Evolutionary conservation across 2,888 invertebrate genomes (phyloP).

Genomic region (Eupeodes latifasciatus): DNA sequence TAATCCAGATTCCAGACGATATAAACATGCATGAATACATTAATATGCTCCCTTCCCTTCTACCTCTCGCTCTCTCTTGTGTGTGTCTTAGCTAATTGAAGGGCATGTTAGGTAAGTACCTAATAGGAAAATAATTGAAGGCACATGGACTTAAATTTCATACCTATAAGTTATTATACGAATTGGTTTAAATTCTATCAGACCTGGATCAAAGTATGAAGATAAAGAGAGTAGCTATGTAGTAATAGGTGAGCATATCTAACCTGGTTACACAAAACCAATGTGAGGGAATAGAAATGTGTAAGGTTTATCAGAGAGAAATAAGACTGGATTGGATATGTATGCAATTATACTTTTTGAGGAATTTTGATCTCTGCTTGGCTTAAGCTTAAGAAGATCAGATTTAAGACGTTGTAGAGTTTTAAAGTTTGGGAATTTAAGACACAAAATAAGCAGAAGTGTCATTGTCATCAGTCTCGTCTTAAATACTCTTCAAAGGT

Average conservation of each 20-base stretch:
- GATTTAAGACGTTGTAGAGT: not conserved
- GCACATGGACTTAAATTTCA: constrained; percentile 70
- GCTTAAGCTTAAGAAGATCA: not conserved
- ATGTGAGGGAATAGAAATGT: not conserved
- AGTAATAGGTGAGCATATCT: not conserved
- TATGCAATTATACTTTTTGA: not conserved
- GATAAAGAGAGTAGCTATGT: not conserved
- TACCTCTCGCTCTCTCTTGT: no score
- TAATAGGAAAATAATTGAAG: constrained; percentile 74
- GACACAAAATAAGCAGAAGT: no score
- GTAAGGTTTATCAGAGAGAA: not conserved
- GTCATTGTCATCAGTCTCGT: no score
- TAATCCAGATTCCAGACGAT: constrained; percentile 28
- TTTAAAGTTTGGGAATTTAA: not conserved
- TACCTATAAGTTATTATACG: not conserved
- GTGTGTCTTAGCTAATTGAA: constrained; percentile 60
- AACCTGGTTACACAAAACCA: not conserved
- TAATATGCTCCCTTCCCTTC: not conserved
- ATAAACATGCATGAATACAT: constrained; percentile 26
- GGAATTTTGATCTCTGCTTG: not conserved
- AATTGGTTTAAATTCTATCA: not conserved
- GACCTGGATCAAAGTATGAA: not conserved
- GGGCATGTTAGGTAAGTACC: constrained; percentile 57
- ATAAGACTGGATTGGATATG: not conserved
- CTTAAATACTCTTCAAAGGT: no score